These are phyloP conservation scores for Glareola pratincola DNA, from an alignment of 2,113 vertebrate species.

Conservation along the genomic window DNA sequence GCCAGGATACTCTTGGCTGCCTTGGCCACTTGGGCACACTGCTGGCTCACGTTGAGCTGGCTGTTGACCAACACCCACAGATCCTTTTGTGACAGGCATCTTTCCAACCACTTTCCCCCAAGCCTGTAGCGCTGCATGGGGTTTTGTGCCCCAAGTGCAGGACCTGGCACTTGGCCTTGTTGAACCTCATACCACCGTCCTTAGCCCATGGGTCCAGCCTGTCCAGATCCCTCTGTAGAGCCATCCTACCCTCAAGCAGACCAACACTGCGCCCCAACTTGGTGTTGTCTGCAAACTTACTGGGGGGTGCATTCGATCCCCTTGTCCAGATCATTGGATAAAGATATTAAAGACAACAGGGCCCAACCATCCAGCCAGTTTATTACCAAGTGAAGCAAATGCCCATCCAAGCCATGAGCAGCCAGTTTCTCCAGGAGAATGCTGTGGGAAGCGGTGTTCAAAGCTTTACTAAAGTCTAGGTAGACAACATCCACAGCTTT, in stretches of 20 bases:
- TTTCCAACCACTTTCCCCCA: neutral
- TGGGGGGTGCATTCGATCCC: neutral
- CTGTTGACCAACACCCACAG: neutral
- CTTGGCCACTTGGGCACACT: neutral
- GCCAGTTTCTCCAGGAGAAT: neutral
- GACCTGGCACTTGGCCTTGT: neutral
- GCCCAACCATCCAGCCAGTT: neutral
- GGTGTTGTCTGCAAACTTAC: neutral
- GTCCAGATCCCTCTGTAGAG: neutral
- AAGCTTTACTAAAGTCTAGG: neutral
- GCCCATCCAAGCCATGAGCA: neutral
- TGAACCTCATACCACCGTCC: neutral
- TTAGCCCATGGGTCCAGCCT: fast-evolving
- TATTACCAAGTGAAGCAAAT: neutral
- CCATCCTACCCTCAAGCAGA: neutral
- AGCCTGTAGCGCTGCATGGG: neutral
- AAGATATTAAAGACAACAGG: neutral
- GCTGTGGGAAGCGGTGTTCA: neutral
- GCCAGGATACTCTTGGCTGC: neutral
- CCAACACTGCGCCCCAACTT: neutral
- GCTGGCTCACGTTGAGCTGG: neutral
- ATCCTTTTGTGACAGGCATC: fast-evolving
- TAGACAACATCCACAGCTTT: neutral
- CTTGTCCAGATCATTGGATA: neutral
- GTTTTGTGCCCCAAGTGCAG: neutral